Base-by-base conservation (phyloP, 2,888 invertebrate genomes). In the Neelides folsomi region DNA sequence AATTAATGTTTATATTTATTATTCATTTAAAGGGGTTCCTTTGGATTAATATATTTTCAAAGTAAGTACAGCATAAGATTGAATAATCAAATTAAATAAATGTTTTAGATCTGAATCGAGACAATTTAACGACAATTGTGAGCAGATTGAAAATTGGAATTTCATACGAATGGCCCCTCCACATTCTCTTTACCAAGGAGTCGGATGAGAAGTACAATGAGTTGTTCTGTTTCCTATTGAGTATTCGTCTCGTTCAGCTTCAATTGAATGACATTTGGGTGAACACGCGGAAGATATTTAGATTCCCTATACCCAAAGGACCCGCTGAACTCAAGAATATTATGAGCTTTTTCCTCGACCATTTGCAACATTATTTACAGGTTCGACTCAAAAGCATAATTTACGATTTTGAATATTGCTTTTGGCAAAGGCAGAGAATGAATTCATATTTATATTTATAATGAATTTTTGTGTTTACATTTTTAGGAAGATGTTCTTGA, bases 271-370 rank as follows among this genome's bases (percentile, higher is more conserved):
- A 45, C 9, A 56, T 64, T 9, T 64, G 64, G 64, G 37, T 61
- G 9, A 55, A 58, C 15, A 64, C 64, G 2, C 49, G 57, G 36
- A 57, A 55, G 39, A 44, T 64, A 5, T 64, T 64, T 38, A 52
- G 64, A 9, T 62, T 64, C 44, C 64, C 64, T 1, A 48, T 64
- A 39, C 58, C 58, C 2, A 52, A 53, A 49, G 64, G 64, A 12
- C 64, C 64, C 1, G 64, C 64, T 0, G 61, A 62, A 13, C 41
- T 64, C 9, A 47, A 56, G 20, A 62, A 59, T 37, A 52, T 61
- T 7, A 64, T 64, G 64, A 58, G 58, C 41, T 60, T 56, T 45
- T 64, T 64, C 49, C 60, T 64, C 39, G 58, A 64, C 38, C 62
- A 64, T 49, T 46, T 64, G 2, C 64, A 64, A 41, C 61, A 64